phyloP scores from a whole-genome alignment of 2,113 vertebrate genomes.

The Pheucticus melanocephalus region DNA sequence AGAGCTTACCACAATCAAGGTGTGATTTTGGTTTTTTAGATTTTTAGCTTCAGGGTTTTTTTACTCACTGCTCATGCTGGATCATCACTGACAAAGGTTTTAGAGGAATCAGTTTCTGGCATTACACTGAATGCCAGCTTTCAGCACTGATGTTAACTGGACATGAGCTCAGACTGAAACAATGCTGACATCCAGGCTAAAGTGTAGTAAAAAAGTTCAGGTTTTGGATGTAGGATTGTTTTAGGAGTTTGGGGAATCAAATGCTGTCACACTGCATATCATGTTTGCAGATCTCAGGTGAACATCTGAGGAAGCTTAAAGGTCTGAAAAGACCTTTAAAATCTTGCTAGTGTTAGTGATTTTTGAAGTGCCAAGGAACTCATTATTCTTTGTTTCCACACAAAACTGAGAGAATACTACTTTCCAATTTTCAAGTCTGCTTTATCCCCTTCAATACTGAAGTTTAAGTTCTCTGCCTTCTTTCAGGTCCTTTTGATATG shows the following conservation, averaged over 20 bases:
- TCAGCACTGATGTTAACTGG: background rate
- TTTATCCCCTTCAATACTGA: background rate
- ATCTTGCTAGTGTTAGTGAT: background rate
- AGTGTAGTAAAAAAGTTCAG: background rate
- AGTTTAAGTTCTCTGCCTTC: background rate
- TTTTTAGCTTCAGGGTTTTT: background rate
- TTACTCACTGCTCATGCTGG: background rate
- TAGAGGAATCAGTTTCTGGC: background rate
- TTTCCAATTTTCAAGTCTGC: background rate
- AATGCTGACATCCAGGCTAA: background rate
- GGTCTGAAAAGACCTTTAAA: background rate
- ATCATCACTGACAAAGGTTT: background rate
- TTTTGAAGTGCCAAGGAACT: background rate
- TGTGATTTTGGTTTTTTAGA: background rate
- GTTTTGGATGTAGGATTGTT: background rate
- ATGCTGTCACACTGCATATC: background rate
- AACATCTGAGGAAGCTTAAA: background rate
- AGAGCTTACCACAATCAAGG: background rate
- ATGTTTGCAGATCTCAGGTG: background rate
- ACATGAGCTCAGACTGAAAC: background rate
- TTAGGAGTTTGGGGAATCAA: background rate
- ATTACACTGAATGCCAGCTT: background rate
- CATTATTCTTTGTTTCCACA: background rate
- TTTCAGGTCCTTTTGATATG: background rate
- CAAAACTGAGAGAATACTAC: background rate